Percentiles rank a stretch among this genome's conserved stretches.
Evolutionary conservation across 2,888 invertebrate genomes (phyloP).

Genomic region (Luperina nickerlii): DNA sequence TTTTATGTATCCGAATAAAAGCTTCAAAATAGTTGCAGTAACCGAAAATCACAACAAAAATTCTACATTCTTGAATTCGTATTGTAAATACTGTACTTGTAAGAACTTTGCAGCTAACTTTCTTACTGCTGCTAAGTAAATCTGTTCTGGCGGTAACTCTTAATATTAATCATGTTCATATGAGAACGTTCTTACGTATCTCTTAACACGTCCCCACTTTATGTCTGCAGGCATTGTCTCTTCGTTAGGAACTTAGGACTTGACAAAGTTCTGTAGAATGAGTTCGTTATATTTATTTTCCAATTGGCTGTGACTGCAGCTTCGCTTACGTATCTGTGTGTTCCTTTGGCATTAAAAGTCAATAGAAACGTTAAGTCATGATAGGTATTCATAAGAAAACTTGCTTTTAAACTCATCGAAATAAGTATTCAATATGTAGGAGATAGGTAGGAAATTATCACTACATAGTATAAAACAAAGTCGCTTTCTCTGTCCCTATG

Average conservation of each 20-base stretch:
- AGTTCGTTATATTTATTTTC: background rate
- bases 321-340: background rate
- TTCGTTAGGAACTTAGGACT: conserved; percentile 11
- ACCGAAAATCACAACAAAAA: background rate
- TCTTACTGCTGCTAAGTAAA: conserved; percentile 38
- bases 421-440: background rate
- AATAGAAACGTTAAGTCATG: background rate
- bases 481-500: too few species aligned
- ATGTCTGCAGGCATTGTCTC: conserved; percentile 22
- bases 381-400: too few species aligned
- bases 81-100: background rate
- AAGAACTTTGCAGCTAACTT: conserved; percentile 24
- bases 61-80: background rate
- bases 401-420: background rate
- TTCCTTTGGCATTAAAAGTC: background rate
- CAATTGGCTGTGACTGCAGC: too few species aligned
- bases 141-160: conserved; percentile 35
- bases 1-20: background rate
- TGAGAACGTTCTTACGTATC: conserved; percentile 24
- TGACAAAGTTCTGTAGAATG: conserved; percentile 4
- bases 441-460: too few species aligned
- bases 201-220: conserved; percentile 36
- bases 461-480: too few species aligned
- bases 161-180: conserved; percentile 56
- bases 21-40: background rate